Evolutionary conservation across 2,888 invertebrate species (phyloP), one percentile per base, ranked within the genome.

Genomic region (Mystacides longicornis): DNA sequence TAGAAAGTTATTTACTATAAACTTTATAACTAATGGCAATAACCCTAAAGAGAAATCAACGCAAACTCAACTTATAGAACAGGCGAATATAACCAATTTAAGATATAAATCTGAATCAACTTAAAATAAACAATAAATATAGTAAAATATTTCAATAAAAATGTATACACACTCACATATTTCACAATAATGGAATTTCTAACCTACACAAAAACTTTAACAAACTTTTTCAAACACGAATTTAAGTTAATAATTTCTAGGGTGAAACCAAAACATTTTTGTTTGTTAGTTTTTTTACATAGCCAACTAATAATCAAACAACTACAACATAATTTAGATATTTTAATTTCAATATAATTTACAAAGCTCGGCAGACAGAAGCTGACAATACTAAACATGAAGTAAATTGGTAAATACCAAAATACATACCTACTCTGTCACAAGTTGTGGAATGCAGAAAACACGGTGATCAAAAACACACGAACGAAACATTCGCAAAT

Each of bases 321-420:
- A 37, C 37, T 37, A 37, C 16, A 7, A 7, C 4, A 7, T 37
- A 7, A 7, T 37, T 37, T 14, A 37, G 14, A 37, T 37, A 37
- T 37, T 37, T 37, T 37, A 37, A 37, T 37, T 37, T 37, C 37
- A 14, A 7, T 14, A 37, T 27, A 37, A 37, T 16, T 37, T 37
- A 14, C 37, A 14, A 7, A 37, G n/a, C n/a, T n/a, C n/a, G n/a
- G n/a, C n/a, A n/a, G n/a, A n/a, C n/a, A n/a, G n/a, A n/a, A n/a
- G 37, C 37, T 37, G 37, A 37, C 37, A 37, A 37, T 37, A 37
- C 37, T n/a, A 37, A 37, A 37, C 37, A 37, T 16, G 37, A 37
- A 37, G 37, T 37, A 14, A 27, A 27, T 37, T n/a, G 4, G 37
- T 37, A 37, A n/a, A n/a, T n/a, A n/a, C n/a, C n/a, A n/a, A n/a